These are phyloP conservation scores for Heteromurus nitidus DNA, from an alignment of 2,888 invertebrate species.

Conservation along the genomic window DNA sequence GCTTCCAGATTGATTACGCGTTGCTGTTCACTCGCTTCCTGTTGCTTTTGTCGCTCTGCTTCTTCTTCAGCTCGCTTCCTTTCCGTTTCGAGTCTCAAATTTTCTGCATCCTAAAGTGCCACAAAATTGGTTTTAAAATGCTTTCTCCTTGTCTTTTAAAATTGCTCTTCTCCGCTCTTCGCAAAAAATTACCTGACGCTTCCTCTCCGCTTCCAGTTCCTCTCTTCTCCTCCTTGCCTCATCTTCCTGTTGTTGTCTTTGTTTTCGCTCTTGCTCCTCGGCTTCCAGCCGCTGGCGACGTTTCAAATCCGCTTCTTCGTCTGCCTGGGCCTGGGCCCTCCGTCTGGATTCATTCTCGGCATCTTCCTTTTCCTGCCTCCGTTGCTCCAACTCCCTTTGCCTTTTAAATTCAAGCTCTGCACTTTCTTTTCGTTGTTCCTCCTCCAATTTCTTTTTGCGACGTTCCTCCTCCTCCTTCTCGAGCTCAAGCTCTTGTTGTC, in stretches of 20 bases:
- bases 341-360: neutral
- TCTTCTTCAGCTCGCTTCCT: constrained; percentile 56
- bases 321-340: constrained; percentile 27
- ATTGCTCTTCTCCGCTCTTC: too few relatives aligned
- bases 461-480: constrained; percentile 60
- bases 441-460: constrained; percentile 36
- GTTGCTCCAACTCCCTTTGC: constrained; percentile 29
- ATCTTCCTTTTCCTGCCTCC: constrained; percentile 13
- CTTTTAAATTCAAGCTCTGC: constrained; percentile 22
- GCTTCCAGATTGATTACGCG: constrained; percentile 67
- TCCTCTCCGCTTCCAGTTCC: constrained; percentile 30
- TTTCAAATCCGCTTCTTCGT: constrained; percentile 26
- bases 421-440: constrained; percentile 23
- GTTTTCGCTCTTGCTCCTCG: constrained; percentile 47
- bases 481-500: constrained; percentile 61
- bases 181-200: constrained; percentile 9
- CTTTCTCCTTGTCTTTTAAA: neutral
- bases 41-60: constrained; percentile 68
- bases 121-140: too few relatives aligned
- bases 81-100: constrained; percentile 36
- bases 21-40: constrained; percentile 40
- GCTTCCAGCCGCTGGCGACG: constrained; percentile 36
- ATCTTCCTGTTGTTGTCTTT: neutral
- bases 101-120: constrained; percentile 43
- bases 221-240: constrained; percentile 37